A percentile compares a stretch with the other conserved stretches of the same genome.
Conservation (phyloP, 2,888 invertebrate species). For the Trachelus stipa region DNA sequence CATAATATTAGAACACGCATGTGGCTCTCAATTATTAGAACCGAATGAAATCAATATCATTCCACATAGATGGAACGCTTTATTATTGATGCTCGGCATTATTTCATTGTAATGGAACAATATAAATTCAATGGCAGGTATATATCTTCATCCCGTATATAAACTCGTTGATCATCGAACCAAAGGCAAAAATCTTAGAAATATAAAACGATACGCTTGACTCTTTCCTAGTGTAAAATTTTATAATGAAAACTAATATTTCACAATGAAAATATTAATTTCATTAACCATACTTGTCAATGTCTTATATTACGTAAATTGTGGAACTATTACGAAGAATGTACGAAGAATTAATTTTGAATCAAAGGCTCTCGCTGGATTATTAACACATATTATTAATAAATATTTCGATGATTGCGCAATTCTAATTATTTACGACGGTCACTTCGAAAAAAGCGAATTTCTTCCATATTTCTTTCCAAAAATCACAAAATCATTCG, state of each 20-base stretch:
- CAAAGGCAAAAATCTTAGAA: slow-evolving; percentile 17
- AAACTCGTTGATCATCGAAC: slow-evolving; percentile 21
- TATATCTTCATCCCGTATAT: not conserved
- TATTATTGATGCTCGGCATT: slow-evolving; percentile 27
- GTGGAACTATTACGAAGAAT: not conserved
- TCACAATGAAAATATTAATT: not conserved
- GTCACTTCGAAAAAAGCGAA: slow-evolving; percentile 70
- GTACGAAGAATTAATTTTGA: slow-evolving; percentile 5
- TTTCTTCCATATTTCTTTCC: slow-evolving; percentile 8
- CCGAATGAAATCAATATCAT: not conserved
- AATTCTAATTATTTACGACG: slow-evolving; percentile 77
- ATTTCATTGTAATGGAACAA: slow-evolving; percentile 27
- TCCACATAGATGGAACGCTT: not conserved
- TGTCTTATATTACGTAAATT: not conserved
- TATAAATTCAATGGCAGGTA: slow-evolving; percentile 26
- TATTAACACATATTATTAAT: slow-evolving; percentile 72
- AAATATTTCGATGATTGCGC: slow-evolving; percentile 75
- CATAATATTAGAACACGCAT: not conserved
- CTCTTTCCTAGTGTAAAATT: slow-evolving; percentile 13
- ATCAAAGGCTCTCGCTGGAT: slow-evolving; percentile 66
- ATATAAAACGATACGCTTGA: not conserved
- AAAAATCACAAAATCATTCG: slow-evolving; percentile 4
- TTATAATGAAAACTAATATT: not conserved
- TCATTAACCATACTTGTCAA: not conserved
- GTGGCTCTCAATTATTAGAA: not conserved